Percentiles rank a stretch among this genome's conserved stretches.
Evolutionary conservation across 2,113 vertebrate genomes (phyloP).

Genomic region (Nerophis lumbriciformis): DNA sequence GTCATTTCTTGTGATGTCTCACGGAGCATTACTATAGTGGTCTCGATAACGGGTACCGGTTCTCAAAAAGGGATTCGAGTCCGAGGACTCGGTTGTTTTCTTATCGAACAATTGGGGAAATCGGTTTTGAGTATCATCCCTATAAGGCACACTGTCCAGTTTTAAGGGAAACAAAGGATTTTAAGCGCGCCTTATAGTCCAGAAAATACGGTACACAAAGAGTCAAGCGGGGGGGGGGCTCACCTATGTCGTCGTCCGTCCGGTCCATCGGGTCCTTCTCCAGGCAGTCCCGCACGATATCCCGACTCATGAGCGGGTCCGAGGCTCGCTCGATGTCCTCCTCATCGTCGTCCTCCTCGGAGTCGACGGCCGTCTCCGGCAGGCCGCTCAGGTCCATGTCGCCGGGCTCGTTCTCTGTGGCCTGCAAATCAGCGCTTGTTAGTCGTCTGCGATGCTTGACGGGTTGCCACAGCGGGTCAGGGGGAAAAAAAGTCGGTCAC

Average conservation of each 20-base stretch:
- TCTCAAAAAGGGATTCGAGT: too few species aligned
- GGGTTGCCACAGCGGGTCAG: too few species aligned
- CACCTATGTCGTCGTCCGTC: constrained; percentile 96
- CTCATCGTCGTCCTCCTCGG: constrained; percentile 96
- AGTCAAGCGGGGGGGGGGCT: constrained; percentile 30
- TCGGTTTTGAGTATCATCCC: too few species aligned
- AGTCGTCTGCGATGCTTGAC: neutral
- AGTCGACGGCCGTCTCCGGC: constrained; percentile 97
- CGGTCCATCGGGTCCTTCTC: constrained; percentile 98
- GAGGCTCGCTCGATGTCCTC: constrained; percentile 96
- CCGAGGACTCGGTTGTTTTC: too few species aligned
- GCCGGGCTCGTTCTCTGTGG: constrained; percentile 94
- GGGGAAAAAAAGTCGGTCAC: too few species aligned
- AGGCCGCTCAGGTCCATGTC: constrained; percentile 99
- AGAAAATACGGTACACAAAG: neutral
- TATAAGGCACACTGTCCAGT: too few species aligned
- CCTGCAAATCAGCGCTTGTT: constrained; percentile 61
- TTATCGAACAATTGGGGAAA: too few species aligned
- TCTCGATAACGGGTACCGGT: too few species aligned
- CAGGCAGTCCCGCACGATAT: constrained; percentile 95
- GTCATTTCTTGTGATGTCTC: too few species aligned
- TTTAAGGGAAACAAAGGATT: too few species aligned
- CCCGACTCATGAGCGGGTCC: constrained; percentile 94
- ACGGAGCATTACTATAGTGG: too few species aligned
- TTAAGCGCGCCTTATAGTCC: too few species aligned